phyloP scores from a whole-genome alignment of 2,113 vertebrate genomes.

The Phocoena phocoena region DNA sequence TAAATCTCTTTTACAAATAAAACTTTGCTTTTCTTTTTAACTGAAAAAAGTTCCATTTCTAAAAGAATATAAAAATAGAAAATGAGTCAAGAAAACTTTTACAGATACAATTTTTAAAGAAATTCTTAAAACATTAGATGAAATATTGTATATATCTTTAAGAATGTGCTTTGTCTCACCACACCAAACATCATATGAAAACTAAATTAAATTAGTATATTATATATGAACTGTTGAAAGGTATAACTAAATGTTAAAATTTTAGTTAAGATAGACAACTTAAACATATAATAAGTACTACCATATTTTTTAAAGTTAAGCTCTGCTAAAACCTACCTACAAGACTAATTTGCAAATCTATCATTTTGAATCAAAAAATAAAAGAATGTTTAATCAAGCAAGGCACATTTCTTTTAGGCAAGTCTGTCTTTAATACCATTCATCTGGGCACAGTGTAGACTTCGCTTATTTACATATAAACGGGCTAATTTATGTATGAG shows the following conservation, averaged over 20 bases:
- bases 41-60: constrained; percentile 67
- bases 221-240: constrained; percentile 12
- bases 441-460: constrained; percentile 57
- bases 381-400: constrained; percentile 65
- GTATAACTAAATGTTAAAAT: constrained; percentile 39
- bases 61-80: constrained; percentile 80
- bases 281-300: constrained; percentile 45
- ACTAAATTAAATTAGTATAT: constrained; percentile 39
- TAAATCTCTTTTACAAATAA: constrained; percentile 59
- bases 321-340: constrained; percentile 45
- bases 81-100: constrained; percentile 60
- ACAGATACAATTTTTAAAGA: constrained; percentile 56
- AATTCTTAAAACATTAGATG: constrained; percentile 60
- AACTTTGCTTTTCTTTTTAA: constrained; percentile 41
- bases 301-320: constrained; percentile 42
- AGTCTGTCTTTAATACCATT: constrained; percentile 57
- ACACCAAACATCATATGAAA: constrained; percentile 39
- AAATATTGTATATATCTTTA: constrained; percentile 5
- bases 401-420: constrained; percentile 82
- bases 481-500: constrained; percentile 45
- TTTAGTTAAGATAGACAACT: constrained; percentile 52
- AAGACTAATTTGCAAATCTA: constrained; percentile 53
- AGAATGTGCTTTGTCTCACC: constrained; percentile 57
- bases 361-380: constrained; percentile 64
- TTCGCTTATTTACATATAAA: constrained; percentile 48